Percentiles rank a stretch among this genome's conserved stretches.
These are phyloP conservation scores for Bucorvus abyssinicus DNA, from an alignment of 2,797 vertebrate genomes.

Conservation along the genomic window DNA sequence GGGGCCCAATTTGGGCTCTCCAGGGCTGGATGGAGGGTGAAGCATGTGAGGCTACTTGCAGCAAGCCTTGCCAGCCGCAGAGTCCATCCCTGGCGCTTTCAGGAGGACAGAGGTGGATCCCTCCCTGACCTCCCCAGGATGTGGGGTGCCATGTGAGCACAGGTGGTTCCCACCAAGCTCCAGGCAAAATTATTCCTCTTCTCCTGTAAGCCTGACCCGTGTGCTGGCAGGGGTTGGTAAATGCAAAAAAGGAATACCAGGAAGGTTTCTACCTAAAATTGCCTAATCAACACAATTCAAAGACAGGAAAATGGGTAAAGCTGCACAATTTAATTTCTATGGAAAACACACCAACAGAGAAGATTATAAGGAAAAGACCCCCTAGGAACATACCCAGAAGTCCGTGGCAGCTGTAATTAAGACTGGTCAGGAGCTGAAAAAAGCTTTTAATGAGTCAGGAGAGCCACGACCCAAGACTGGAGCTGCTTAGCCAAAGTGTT, in stretches of 20 bases:
- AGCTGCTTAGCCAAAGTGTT: background rate
- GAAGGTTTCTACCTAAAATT: background rate
- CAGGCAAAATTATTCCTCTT: background rate
- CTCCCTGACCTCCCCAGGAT: no score
- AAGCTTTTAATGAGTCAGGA: background rate
- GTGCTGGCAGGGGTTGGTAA: background rate
- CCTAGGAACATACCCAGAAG: background rate
- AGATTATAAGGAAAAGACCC: background rate
- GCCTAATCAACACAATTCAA: background rate
- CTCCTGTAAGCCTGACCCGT: background rate
- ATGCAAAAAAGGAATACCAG: background rate
- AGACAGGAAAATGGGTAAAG: background rate
- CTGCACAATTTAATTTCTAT: background rate
- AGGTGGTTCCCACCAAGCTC: background rate
- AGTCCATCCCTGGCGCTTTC: background rate
- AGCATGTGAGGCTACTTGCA: rapidly evolving
- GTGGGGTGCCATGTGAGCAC: background rate
- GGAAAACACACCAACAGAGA: background rate
- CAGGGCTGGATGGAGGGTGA: background rate
- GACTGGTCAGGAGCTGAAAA: background rate
- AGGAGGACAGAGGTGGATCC: background rate
- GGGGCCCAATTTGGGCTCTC: background rate
- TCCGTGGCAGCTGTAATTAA: background rate
- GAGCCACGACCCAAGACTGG: background rate
- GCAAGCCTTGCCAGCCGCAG: background rate